These are phyloP conservation scores for Actinia tenebrosa DNA, from an alignment of 64 coral and sea anemone species.

Conservation along the genomic window DNA sequence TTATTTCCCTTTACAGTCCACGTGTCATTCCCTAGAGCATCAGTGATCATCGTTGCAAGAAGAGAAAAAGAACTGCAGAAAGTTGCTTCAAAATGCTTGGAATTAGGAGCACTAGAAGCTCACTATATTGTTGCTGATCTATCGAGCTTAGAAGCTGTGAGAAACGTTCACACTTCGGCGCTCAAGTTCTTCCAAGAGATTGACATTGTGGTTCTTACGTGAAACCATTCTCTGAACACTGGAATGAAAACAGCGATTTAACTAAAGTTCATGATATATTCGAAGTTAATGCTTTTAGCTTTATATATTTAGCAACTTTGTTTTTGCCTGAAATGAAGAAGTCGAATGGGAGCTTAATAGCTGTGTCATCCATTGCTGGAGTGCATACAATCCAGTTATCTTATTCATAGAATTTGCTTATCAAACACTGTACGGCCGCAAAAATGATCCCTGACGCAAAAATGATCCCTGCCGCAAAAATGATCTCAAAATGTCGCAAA, in stretches of 20 bases:
- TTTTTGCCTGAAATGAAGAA: constrained; percentile 48
- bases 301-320: constrained; percentile 73
- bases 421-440: too few species aligned
- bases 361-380: constrained; percentile 52
- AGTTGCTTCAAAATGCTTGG: constrained; percentile 44
- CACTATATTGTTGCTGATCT: constrained; percentile 67
- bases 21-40: background rate
- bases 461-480: too few species aligned
- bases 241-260: constrained; percentile 47
- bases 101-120: constrained; percentile 59
- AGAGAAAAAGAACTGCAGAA: constrained; percentile 50
- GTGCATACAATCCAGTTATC: background rate
- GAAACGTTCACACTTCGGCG: background rate
- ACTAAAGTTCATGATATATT: constrained; percentile 46
- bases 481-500: too few species aligned
- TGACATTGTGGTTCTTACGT: constrained; percentile 50
- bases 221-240: constrained; percentile 12
- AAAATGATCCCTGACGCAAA: too few species aligned
- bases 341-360: constrained; percentile 55
- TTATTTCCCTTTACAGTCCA: too few species aligned
- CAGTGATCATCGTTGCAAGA: constrained; percentile 65
- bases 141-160: constrained; percentile 67
- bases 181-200: background rate
- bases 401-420: too few species aligned
- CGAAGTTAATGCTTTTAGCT: constrained; percentile 73